phyloP scores from a whole-genome alignment of 2,797 vertebrate genomes.

The Semotilus atromaculatus region DNA sequence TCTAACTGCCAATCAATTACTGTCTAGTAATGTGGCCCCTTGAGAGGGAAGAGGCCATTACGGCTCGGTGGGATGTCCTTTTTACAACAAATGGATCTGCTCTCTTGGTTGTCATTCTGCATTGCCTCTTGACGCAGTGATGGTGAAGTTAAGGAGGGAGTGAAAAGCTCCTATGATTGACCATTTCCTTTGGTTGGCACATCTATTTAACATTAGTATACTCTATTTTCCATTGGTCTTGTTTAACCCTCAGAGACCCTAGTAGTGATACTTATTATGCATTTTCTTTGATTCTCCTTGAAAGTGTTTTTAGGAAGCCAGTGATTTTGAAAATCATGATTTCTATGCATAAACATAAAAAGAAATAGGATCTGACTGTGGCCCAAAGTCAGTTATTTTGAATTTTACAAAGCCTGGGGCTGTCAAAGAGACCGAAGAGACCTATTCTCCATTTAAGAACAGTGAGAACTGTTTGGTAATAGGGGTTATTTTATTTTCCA shows the following conservation, averaged over 20 bases:
- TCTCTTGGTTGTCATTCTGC: conserved; percentile 27
- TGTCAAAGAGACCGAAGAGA: background rate
- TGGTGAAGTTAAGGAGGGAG: conserved; percentile 13
- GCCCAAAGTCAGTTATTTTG: background rate
- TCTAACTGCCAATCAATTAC: conserved; percentile 67
- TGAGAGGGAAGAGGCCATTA: conserved; percentile 60
- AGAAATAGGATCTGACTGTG: conserved; percentile 8
- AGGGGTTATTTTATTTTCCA: background rate
- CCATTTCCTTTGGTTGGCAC: background rate
- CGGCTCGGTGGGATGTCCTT: conserved; percentile 52
- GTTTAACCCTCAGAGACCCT: background rate
- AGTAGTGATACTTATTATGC: background rate
- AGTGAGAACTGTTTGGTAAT: background rate
- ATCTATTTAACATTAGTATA: background rate
- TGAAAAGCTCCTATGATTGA: background rate
- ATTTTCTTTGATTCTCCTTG: background rate
- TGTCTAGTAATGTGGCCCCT: conserved; percentile 55
- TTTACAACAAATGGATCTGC: conserved; percentile 43
- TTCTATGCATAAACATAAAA: conserved; percentile 6
- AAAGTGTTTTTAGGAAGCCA: conserved; percentile 9
- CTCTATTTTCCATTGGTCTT: background rate
- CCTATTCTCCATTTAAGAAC: background rate
- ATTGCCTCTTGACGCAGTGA: conserved; percentile 16
- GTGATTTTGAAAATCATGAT: conserved; percentile 4
- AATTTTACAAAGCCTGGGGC: conserved; percentile 8